phyloP scores from a whole-genome alignment of 2,797 vertebrate genomes.

The Eupleurogrammus muticus region DNA sequence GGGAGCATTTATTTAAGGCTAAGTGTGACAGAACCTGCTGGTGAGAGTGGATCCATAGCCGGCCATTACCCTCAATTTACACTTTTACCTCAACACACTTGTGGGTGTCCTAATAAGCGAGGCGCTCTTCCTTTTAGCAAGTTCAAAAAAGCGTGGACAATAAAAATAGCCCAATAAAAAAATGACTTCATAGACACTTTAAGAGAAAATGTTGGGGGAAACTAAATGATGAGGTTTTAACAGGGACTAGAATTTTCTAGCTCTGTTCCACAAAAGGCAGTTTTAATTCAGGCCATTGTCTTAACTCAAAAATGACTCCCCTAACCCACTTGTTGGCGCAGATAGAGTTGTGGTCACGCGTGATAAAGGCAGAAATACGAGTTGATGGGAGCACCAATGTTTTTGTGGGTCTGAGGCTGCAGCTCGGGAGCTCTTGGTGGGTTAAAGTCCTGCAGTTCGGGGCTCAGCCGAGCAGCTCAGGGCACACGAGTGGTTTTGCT shows the following conservation, averaged over 20 bases:
- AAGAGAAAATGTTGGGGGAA: neutral
- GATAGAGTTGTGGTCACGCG: constrained; percentile 24
- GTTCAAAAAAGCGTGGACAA: constrained; percentile 55
- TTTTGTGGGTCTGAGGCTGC: too few species aligned
- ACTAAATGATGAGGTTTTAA: constrained; percentile 33
- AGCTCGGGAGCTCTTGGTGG: constrained; percentile 50
- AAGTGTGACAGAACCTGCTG: constrained; percentile 67
- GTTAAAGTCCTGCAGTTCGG: constrained; percentile 58
- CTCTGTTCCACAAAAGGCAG: neutral
- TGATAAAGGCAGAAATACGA: constrained; percentile 53
- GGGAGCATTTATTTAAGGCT: constrained; percentile 65
- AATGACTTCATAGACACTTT: constrained; percentile 14
- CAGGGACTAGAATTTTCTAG: constrained; percentile 7
- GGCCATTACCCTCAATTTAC: constrained; percentile 71
- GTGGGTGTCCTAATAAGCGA: constrained; percentile 60
- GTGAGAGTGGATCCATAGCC: constrained; percentile 61
- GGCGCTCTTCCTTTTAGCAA: constrained; percentile 22
- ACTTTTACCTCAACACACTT: constrained; percentile 73
- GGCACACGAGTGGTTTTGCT: constrained; percentile 77
- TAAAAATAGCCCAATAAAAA: constrained; percentile 51
- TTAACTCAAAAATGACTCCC: constrained; percentile 33
- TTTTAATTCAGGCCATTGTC: constrained; percentile 9
- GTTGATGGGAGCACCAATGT: constrained; percentile 42
- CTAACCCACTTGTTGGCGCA: constrained; percentile 19
- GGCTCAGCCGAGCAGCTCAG: constrained; percentile 57